Conservation (phyloP, 2,797 vertebrate species). For the Liasis olivaceus region DNA sequence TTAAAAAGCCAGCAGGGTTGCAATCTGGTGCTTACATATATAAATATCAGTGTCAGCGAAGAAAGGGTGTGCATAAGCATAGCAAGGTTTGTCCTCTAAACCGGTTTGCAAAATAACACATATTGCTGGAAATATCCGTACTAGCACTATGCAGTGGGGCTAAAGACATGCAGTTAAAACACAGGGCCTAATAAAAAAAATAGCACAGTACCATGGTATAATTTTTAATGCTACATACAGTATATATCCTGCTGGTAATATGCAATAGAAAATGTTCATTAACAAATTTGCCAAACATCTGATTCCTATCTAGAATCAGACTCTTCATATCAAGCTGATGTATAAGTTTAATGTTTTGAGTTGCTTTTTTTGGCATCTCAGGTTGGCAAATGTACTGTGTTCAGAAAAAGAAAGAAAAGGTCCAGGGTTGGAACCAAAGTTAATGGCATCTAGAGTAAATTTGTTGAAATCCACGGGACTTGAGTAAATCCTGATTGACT, state of each 20-base stretch:
- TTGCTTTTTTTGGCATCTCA: neutral
- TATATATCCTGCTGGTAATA: neutral
- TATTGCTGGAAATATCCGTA: neutral
- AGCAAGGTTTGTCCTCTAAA: neutral
- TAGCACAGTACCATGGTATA: neutral
- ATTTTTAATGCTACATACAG: neutral
- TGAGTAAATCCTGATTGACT: neutral
- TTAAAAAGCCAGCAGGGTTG: neutral
- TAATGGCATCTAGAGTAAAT: neutral
- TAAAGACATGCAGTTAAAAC: neutral
- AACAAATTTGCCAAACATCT: neutral
- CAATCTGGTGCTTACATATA: constrained; percentile 12
- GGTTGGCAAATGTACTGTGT: neutral
- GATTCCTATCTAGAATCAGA: neutral
- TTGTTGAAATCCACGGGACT: neutral
- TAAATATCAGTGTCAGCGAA: fast-evolving
- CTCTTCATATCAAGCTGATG: neutral
- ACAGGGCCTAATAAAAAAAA: neutral
- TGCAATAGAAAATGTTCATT: neutral
- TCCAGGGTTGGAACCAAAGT: neutral
- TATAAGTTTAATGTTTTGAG: neutral
- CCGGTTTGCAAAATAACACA: neutral
- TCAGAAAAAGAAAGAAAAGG: neutral
- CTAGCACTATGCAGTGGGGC: neutral
- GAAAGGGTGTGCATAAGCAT: neutral